Base-by-base conservation (phyloP, 2,113 vertebrate genomes). In the Carlito syrichta region DNA sequence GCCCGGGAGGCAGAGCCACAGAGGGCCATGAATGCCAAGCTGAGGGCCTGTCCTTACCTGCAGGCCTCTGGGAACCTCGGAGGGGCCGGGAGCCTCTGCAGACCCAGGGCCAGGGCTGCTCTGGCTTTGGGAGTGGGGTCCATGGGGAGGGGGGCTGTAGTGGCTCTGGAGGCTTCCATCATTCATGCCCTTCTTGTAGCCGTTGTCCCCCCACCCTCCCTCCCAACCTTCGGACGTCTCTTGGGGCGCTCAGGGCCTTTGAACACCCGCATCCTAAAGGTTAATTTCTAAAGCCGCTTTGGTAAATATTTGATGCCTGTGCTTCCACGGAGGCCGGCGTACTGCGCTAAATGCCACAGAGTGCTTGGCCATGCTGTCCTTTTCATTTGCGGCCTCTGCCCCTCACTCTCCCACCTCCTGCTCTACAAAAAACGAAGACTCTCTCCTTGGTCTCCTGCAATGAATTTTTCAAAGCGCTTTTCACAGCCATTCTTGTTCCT, bases 251-350 rank as follows among this genome's bases (percentile, higher is more conserved):
- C 0, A 0, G 50, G 73, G 66, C 40, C 81, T 94, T 71, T n/a
- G 35, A 69, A 62, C 40, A 77, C 4, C 82, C 30, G 2, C 62
- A 10, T 60, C 74, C 63, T 4, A 1, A 89, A 73, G 66, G 92
- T 95, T 68, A 87, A 96, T 94, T 66, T 96, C 92, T 96, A 87
- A 97, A 94, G 79, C 45, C 9, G 2, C 66, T 17, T 23, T 74
- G 58, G 89, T 97, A 95, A 98, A 97, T 97, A 96, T 96, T 96
- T 95, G 94, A 94, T 97, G 95, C 27, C 2, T 0, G 0, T 0
- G 62, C 84, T 76, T 81, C 81, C 66, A 17, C 0, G 0, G 78
- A 87, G 52, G 8, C 9, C 38, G 0, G 27, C 4, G 4, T 32
- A 45, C 30, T 12, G 1, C 68, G 66, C 30, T 50, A 89, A 89